phyloP scores from a whole-genome alignment of 2,113 vertebrate species.

The Petaurus breviceps region DNA sequence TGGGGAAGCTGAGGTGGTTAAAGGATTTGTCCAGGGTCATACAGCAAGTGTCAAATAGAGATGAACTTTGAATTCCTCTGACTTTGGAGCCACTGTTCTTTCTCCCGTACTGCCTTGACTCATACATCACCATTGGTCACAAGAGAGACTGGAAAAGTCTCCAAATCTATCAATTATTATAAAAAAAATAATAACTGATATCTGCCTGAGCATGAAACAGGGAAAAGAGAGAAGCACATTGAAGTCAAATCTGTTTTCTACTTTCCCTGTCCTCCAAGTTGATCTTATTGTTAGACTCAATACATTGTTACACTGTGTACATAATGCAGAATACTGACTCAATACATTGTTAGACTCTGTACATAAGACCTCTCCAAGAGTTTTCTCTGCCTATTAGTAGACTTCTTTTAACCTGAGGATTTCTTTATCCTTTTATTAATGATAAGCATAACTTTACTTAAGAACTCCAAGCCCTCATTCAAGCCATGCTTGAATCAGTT shows the following conservation, averaged over 20 bases:
- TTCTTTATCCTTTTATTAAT: not conserved
- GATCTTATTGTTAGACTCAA: not conserved
- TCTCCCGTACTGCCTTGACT: not conserved
- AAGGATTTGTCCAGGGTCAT: not conserved
- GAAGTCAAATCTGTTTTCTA: not conserved
- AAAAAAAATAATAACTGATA: not conserved
- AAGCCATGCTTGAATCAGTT: not conserved
- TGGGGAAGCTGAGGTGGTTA: not conserved
- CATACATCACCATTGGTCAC: not conserved
- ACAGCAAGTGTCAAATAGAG: not conserved
- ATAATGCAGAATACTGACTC: not conserved
- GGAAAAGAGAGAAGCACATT: not conserved
- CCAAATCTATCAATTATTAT: not conserved
- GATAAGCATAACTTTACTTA: not conserved
- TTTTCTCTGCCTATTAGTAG: slow-evolving; percentile 16
- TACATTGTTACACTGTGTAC: too few species aligned
- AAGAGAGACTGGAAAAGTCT: not conserved
- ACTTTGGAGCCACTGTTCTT: not conserved
- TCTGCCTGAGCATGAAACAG: not conserved
- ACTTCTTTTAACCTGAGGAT: slow-evolving; percentile 29
- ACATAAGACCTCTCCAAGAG: not conserved
- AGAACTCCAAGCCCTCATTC: not conserved
- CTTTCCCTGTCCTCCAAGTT: not conserved
- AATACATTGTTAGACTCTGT: too few species aligned
- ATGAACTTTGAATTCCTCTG: not conserved